These are phyloP conservation scores for Pseudococcus jackbeardsleyi DNA, from an alignment of 2,888 invertebrate genomes.

Conservation along the genomic window DNA sequence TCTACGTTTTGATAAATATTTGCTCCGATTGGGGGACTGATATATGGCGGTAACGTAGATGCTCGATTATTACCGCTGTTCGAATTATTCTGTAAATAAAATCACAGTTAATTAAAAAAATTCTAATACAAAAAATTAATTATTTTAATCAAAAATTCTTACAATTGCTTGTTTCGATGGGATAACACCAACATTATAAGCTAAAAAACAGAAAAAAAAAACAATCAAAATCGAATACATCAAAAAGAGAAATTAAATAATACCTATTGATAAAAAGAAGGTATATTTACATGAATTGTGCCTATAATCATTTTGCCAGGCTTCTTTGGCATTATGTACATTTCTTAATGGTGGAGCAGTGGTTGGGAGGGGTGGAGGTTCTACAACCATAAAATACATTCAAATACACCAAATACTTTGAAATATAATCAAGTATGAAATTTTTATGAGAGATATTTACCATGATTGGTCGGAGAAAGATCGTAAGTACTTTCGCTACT, in stretches of 20 bases:
- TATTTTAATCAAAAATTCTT: not conserved
- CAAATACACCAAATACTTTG: not conserved
- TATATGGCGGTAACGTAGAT: constrained; percentile 71
- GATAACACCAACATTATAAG: constrained; percentile 28
- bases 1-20: constrained; percentile 61
- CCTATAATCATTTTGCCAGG: constrained; percentile 68
- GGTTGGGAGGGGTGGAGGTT: constrained; percentile 74
- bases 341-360: constrained; percentile 72
- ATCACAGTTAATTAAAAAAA: not conserved
- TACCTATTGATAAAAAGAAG: not conserved
- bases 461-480: constrained; percentile 56
- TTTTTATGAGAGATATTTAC: not conserved
- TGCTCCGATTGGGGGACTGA: constrained; percentile 70
- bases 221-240: not conserved
- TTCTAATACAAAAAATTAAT: too few relatives aligned
- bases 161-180: constrained; percentile 35
- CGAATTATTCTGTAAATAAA: constrained; percentile 45
- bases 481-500: constrained; percentile 57
- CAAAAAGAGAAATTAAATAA: too few relatives aligned
- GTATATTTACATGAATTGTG: constrained; percentile 64
- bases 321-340: constrained; percentile 67
- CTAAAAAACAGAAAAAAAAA: not conserved
- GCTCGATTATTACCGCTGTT: constrained; percentile 67
- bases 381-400: constrained; percentile 26
- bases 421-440: not conserved